Base-by-base conservation (phyloP, 1,140 invertebrate species). In the Drosophila simulans region DNA sequence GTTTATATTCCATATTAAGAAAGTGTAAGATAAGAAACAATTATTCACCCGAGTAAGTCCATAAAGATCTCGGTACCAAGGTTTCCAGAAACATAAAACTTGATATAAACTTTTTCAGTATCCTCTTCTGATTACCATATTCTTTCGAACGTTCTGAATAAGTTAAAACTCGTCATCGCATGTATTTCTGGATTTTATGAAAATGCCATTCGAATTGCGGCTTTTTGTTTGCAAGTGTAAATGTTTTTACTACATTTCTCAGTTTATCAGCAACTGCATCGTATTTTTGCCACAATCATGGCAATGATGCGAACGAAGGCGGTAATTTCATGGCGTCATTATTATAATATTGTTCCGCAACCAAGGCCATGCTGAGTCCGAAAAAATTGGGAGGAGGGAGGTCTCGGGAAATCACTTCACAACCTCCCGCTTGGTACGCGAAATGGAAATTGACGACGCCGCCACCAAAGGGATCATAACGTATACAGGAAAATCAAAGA, bases 261-360 rank as follows among this genome's bases (percentile, higher is more conserved):
- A 70, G 59, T 57, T 66, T 72, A 74, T 74, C 71, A 74, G 69
- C 40, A 37, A 39, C 66, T 70, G 59, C 57, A 31, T 73, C 27
- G 34, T 74, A 56, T 74, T 58, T 70, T 48, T 40, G 64, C 52
- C 68, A 45, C 52, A 57, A 70, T 64, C 40, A 51, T 59, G 59
- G 55, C 43, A 57, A 70, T 64, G 45, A 51, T 59, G 64, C 59
- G 39, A 77, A 65, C 35, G 22, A n/a, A 57, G 68, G 70, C 69
- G 56, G 48, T 64, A 59, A 71, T 56, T 68, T 46, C 45, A 77
- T 73, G 48, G 55, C 57, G 66, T 54, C 60, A 59, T 65, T 72
- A 52, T 52, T 65, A 73, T 59, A 51, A 25, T 59, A 42, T 51
- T 37, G 39, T 59, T 13, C 15, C 66, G 73, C 7, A 25, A 66